Percentiles rank a stretch among this genome's conserved stretches.
Evolutionary conservation across 92 coral and sea anemone genomes (phyloP).

Genomic region (Actinostola sp.): DNA sequence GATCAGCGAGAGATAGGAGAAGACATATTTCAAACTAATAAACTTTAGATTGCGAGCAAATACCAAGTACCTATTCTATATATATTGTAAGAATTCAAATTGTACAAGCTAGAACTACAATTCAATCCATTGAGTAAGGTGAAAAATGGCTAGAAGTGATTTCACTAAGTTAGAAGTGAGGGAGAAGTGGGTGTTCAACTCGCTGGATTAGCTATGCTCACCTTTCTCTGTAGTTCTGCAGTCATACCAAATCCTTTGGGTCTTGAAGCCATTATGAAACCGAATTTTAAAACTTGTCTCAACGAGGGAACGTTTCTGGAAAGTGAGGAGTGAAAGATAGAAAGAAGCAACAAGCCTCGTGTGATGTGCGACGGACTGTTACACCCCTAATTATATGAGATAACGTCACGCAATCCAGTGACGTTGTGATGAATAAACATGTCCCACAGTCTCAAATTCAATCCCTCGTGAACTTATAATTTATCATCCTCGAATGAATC

Average conservation of each 20-base stretch:
- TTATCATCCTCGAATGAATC: no score
- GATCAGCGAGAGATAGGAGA: no score
- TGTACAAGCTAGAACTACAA: no score
- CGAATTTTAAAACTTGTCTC: no score
- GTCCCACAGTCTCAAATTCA: no score
- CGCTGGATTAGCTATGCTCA: slow-evolving; percentile 4
- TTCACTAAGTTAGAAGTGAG: background rate
- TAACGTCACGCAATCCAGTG: slow-evolving; percentile 13
- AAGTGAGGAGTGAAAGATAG: background rate
- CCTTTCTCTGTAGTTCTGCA: slow-evolving; percentile 81
- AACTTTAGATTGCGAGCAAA: no score
- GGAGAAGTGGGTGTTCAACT: background rate
- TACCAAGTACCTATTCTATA: no score
- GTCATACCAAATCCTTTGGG: slow-evolving; percentile 91
- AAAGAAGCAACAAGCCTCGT: background rate
- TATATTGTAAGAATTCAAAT: no score
- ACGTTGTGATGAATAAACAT: background rate
- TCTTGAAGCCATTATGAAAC: slow-evolving; percentile 69
- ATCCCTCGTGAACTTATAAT: no score
- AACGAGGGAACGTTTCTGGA: no score
- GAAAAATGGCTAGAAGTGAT: background rate
- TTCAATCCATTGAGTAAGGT: no score
- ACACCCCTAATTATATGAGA: slow-evolving; percentile 20
- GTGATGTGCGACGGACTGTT: background rate
- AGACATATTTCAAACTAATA: no score